Evolutionary conservation across 2,797 vertebrate genomes (phyloP).

Genomic region (Serranus cabrilla): DNA sequence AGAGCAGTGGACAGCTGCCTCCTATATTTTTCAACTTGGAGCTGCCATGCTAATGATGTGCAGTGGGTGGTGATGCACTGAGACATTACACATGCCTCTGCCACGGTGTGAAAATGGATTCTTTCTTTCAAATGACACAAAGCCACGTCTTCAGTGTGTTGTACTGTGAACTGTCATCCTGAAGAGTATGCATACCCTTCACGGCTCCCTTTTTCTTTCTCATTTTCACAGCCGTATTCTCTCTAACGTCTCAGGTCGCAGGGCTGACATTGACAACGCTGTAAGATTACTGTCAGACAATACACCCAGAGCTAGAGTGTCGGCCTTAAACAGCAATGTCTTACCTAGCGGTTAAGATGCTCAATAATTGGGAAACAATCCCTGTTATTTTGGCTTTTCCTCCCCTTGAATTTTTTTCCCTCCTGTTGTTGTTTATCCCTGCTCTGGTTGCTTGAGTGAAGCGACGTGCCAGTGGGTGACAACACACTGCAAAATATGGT

Average conservation of each 20-base stretch:
- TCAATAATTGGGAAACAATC: conserved; percentile 48
- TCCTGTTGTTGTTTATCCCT: conserved; percentile 42
- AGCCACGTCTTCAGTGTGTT: conserved; percentile 56
- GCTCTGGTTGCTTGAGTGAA: conserved; percentile 48
- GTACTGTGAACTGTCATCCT: conserved; percentile 53
- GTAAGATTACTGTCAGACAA: conserved; percentile 57
- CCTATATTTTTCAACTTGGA: conserved; percentile 38
- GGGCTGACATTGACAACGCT: conserved; percentile 61
- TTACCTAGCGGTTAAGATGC: conserved; percentile 39
- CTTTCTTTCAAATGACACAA: conserved; percentile 69
- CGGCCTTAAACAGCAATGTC: conserved; percentile 20
- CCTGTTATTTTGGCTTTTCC: conserved; percentile 34
- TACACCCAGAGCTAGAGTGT: conserved; percentile 13
- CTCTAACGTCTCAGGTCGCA: conserved; percentile 41
- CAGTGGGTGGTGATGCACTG: conserved; percentile 63
- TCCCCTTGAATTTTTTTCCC: conserved; percentile 12
- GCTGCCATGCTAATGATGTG: conserved; percentile 70
- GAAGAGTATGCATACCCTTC: conserved; percentile 55
- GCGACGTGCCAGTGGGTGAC: conserved; percentile 55
- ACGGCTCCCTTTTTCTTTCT: conserved; percentile 34
- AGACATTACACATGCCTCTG: conserved; percentile 63
- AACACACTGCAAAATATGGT: conserved; percentile 68
- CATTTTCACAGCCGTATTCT: conserved; percentile 64
- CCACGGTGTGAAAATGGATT: conserved; percentile 64
- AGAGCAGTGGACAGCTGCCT: conserved; percentile 54